Percentiles rank a stretch among this genome's conserved stretches.
These are phyloP conservation scores for Formica aserva DNA, from an alignment of 2,888 invertebrate genomes.

Conservation along the genomic window DNA sequence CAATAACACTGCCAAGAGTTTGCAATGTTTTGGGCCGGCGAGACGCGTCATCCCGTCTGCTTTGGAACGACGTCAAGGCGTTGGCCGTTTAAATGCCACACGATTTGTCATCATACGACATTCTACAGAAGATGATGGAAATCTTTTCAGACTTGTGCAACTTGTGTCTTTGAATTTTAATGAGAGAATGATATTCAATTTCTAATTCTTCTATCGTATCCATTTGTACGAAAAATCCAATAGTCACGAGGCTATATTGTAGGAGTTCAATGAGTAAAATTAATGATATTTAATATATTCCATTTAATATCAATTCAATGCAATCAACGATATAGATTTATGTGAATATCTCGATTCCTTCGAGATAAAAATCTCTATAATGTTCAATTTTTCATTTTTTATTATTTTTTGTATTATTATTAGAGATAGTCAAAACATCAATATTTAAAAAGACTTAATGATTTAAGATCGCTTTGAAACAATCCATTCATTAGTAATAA, in stretches of 20 bases:
- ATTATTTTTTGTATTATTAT: neutral
- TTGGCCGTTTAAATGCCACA: constrained; percentile 53
- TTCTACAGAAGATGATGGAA: constrained; percentile 30
- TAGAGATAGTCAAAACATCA: neutral
- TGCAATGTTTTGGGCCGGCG: constrained; percentile 25
- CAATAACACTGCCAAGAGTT: constrained; percentile 59
- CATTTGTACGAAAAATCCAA: neutral
- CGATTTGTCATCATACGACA: constrained; percentile 45
- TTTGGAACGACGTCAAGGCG: constrained; percentile 65
- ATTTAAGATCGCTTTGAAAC: neutral
- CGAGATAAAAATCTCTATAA: neutral
- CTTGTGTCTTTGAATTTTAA: neutral
- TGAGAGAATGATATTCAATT: neutral
- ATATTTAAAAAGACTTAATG: neutral
- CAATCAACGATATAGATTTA: neutral
- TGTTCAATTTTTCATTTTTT: neutral
- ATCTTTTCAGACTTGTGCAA: constrained; percentile 44
- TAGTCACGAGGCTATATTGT: neutral
- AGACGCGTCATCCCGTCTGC: constrained; percentile 52
- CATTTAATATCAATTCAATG: too few relatives aligned
- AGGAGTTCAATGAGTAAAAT: neutral
- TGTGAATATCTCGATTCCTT: neutral
- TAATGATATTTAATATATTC: neutral
- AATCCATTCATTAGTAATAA: neutral
- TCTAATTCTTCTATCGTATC: neutral